phyloP scores from a whole-genome alignment of 2,113 vertebrate species.

The Lagopus muta region DNA sequence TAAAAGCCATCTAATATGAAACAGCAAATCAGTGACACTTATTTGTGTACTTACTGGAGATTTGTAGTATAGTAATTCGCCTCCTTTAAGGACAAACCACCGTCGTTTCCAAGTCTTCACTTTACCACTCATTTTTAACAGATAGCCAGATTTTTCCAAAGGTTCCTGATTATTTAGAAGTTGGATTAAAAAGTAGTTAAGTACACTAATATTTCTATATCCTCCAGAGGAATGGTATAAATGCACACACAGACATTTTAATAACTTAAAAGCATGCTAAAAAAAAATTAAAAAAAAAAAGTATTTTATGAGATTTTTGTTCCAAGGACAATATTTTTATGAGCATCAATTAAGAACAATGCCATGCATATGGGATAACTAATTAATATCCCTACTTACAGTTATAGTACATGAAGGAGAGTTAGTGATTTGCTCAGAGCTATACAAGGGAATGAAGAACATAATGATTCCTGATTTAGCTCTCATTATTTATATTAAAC shows the following conservation, averaged over 20 bases:
- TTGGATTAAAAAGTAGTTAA: not conserved
- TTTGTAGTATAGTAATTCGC: slow-evolving; percentile 96
- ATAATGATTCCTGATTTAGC: not conserved
- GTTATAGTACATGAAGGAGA: not conserved
- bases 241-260: not conserved
- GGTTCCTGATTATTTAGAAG: slow-evolving; percentile 82
- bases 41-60: slow-evolving; percentile 88
- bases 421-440: not conserved
- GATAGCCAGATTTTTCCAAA: slow-evolving; percentile 97
- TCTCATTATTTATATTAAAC: not conserved
- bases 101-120: slow-evolving; percentile 96
- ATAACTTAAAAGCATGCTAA: not conserved
- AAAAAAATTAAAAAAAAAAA: not conserved
- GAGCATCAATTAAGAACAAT: not conserved
- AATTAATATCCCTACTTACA: not conserved
- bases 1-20: not conserved
- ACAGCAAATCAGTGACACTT: not conserved
- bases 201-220: not conserved
- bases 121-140: slow-evolving; percentile 97
- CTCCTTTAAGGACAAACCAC: slow-evolving; percentile 98
- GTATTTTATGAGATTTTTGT: not conserved
- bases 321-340: not conserved
- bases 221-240: not conserved
- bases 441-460: slow-evolving; percentile 17
- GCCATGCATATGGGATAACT: not conserved